Evolutionary conservation across 2,888 invertebrate genomes (phyloP).

Genomic region (Zygaena filipendulae): DNA sequence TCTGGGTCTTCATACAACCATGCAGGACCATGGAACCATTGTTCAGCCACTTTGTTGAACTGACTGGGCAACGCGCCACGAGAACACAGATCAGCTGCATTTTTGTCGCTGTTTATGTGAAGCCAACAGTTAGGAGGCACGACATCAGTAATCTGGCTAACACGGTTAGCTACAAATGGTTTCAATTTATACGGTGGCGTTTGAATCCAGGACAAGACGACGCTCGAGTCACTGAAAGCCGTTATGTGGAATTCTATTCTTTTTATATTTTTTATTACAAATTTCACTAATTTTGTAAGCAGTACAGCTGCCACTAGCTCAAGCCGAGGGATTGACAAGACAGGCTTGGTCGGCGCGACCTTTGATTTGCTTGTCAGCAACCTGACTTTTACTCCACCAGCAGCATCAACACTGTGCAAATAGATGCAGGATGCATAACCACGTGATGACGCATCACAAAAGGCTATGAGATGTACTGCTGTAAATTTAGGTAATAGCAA

Average conservation of each 20-base stretch:
- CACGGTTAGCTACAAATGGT: slow-evolving; percentile 8
- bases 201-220: too few species aligned
- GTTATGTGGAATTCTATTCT: not conserved
- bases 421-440: slow-evolving; percentile 3
- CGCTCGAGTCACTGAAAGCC: slow-evolving; percentile 3
- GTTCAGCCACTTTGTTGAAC: not conserved
- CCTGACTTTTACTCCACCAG: too few species aligned
- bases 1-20: slow-evolving; percentile 1
- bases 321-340: too few species aligned
- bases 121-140: too few species aligned
- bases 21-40: slow-evolving; percentile 1
- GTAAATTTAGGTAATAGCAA: not conserved
- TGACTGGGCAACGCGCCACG: slow-evolving; percentile 5
- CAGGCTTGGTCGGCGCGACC: slow-evolving; percentile 1
- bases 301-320: too few species aligned
- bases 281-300: slow-evolving; percentile 3
- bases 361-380: slow-evolving; percentile 1
- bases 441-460: slow-evolving; percentile 7
- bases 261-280: not conserved
- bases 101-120: too few species aligned
- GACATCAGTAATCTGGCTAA: slow-evolving; percentile 5
- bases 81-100: slow-evolving; percentile 5
- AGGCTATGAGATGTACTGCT: slow-evolving; percentile 1
- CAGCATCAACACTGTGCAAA: too few species aligned
- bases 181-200: too few species aligned